Base-by-base conservation (phyloP, 2,888 invertebrate genomes). In the Anagyrus pseudococci region DNA sequence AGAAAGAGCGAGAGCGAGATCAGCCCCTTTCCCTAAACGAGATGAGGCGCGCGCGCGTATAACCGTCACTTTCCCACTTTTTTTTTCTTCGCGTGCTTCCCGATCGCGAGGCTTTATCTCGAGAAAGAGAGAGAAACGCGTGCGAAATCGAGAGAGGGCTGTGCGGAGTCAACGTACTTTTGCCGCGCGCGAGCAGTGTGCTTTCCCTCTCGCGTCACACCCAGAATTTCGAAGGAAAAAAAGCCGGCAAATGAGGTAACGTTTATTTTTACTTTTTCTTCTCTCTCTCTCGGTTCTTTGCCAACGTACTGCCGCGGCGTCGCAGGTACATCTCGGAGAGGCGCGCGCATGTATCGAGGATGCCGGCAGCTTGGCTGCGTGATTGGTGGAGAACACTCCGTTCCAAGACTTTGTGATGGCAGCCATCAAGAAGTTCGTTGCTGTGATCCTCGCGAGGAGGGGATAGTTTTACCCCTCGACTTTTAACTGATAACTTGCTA, bases 21-120 rank as follows among this genome's bases (percentile, higher is more conserved):
- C n/a, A n/a, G n/a, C n/a, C 66, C 65, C 68, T 70, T 70, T 70
- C 67, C 66, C 66, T 58, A 64, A 62, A 62, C 61, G 65, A 70
- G 68, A 56, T 61, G 69, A 65, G 63, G 64, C 29, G 29, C 29
- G 63, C 63, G 20, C 57, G 56, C 55, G 55, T 48, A n/a, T n/a
- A 67, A 69, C 71, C 69, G 69, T 69, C 68, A 57, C 54, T 65
- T 67, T 67, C 46, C 57, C 47, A 50, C 55, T 62, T 63, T 65
- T 66, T 65, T 58, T 15, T 43, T n/a, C 7, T 29, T 53, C 20
- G 22, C 29, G 20, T 47, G n/a, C 17, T 1, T 52, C 23, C 15
- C 19, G 4, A 41, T 29, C 29, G 10, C 29, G 6, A 7, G 29
- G 4, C 10, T 29, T 29, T 29, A 7, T 29, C 10, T 29, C 29